Base-by-base conservation (phyloP, 2,888 invertebrate genomes). In the Volucella zonaria region DNA sequence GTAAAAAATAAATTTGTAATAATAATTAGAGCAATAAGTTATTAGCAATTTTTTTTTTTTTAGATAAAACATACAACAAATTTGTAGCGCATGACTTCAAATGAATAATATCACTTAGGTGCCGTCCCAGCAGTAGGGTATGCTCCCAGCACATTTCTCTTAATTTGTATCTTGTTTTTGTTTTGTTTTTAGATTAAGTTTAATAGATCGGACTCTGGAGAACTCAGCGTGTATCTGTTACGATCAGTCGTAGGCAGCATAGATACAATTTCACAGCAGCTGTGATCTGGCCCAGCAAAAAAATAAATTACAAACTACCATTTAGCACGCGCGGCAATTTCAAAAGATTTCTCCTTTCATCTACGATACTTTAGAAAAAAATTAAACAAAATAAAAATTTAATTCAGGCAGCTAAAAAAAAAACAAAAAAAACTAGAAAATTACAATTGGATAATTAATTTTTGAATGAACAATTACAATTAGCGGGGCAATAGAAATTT, bases 121-220 rank as follows among this genome's bases (percentile, higher is more conserved):
- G 87, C 40, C 81, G 87, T 18, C 88, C 88, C 68, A 88, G 62
- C 31, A 87, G 73, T 67, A 86, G 67, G 10, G 88, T 88, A 49
- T 87, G 87, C 80, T 88, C 88, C 86, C 88, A 88, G 73, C 89
- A 89, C 89, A 88, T 89, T 54, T 42, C 31, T 31, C 31, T 31
- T 31, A 31, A 31, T 68, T 49, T 68, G 43, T 40, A 49, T 80
- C 47, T 68, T 59, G 23, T 61, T 51, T 23, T 70, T 71, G 56
- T 54, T 43, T 43, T 62, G 52, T 10, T 52, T 51, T 42, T 59
- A 49, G 54, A 51, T 64, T 76, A 43, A 75, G 42, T 74, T 74
- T 62, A 74, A 54, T 54, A 47, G 47, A 73, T 61, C 14, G 31
- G 42, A 61, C 59, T 31, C 31, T 31, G 31, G 18, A 31, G 6